Percentiles rank a stretch among this genome's conserved stretches.
These are phyloP conservation scores for Iguana delicatissima DNA, from an alignment of 2,797 vertebrate species.

Conservation along the genomic window DNA sequence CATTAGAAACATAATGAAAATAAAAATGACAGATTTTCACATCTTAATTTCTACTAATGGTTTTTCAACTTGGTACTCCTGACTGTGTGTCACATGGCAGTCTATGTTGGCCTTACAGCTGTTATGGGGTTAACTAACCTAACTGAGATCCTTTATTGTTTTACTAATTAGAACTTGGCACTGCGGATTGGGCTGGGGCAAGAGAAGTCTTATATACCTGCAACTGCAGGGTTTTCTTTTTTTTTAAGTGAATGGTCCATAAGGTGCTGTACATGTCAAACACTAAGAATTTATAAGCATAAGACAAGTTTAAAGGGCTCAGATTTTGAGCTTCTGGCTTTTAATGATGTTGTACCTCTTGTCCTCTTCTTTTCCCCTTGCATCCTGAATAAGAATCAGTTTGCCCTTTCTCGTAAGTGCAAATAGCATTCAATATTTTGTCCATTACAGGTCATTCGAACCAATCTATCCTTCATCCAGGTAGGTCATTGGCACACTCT, in stretches of 20 bases:
- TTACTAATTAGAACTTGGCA: neutral
- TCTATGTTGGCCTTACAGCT: neutral
- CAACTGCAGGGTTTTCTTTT: neutral
- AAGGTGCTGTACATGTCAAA: neutral
- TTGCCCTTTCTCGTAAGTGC: constrained; percentile 5
- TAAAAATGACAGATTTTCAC: neutral
- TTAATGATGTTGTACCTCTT: neutral
- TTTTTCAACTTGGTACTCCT: neutral
- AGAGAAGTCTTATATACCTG: neutral
- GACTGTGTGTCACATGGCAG: neutral
- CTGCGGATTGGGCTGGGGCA: neutral
- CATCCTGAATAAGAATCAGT: constrained; percentile 21
- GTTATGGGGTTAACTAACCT: neutral
- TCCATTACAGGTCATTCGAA: constrained; percentile 39
- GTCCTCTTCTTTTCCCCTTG: neutral
- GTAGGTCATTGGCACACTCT: neutral
- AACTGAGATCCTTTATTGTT: neutral
- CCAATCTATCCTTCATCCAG: constrained; percentile 23
- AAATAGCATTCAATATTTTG: constrained; percentile 40
- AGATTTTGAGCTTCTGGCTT: neutral
- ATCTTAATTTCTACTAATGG: neutral
- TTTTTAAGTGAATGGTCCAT: neutral
- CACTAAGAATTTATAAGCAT: neutral
- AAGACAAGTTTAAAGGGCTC: neutral
- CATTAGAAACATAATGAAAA: neutral